Conservation (phyloP, 2,797 vertebrate species). For the Anas bahamensis region DNA sequence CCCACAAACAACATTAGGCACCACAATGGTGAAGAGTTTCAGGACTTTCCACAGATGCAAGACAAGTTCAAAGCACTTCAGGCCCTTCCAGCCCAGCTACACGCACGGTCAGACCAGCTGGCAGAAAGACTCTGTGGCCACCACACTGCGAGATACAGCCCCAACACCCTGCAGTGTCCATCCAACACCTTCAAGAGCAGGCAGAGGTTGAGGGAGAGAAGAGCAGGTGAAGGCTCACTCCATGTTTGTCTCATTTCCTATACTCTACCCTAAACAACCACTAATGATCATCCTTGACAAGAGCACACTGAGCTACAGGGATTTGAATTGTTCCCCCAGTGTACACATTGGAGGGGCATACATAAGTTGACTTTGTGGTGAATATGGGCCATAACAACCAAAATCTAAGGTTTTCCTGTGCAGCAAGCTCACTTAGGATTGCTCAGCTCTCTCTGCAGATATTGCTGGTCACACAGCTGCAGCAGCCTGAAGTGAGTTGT, state of each 20-base stretch:
- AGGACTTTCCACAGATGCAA: not conserved
- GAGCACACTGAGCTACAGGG: not conserved
- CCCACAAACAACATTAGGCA: not conserved
- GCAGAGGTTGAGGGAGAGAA: not conserved
- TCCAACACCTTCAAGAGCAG: not conserved
- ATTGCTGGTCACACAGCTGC: not conserved
- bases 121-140: not conserved
- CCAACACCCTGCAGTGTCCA: fast-evolving
- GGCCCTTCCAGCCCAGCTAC: not conserved
- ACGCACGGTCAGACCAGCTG: fast-evolving
- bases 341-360: fast-evolving
- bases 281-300: not conserved
- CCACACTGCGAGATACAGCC: not conserved
- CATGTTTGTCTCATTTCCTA: not conserved
- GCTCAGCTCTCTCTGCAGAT: not conserved
- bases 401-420: not conserved
- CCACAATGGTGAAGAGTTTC: not conserved
- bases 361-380: not conserved
- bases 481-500: not conserved
- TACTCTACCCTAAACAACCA: not conserved
- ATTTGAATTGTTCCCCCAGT: not conserved
- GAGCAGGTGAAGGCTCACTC: not conserved
- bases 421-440: not conserved
- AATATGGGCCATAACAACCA: not conserved
- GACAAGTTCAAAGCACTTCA: not conserved